Base-by-base conservation (phyloP, 2,797 vertebrate species). In the Acipenser oxyrinchus region DNA sequence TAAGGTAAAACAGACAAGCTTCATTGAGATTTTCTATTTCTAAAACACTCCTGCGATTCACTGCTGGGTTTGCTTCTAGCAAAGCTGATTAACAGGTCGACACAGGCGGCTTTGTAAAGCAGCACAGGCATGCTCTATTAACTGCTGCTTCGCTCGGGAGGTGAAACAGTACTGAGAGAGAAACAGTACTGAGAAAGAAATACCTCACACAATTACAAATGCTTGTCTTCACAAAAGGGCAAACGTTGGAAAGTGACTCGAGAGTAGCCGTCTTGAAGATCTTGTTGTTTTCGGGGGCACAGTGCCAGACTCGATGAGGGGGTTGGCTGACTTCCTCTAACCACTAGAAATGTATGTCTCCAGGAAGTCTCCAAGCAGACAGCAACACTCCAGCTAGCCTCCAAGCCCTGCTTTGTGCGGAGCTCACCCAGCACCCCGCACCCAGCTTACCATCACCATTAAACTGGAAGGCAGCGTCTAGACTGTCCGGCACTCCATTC, bases 401-500 rank as follows among this genome's bases (percentile, higher is more conserved):
- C 15, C 58, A 66, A 66, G 48, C 23, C 61, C 48, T 49, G 48
- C 6, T 58, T 49, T 59, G 51, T 48, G 58, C 49, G 13, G n/a
- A 7, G 57, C 53, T 23, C 48, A 7, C 50, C 49, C 55, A 6
- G 51, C 10, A 18, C 49, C 11, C 4, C 13, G n/a, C 88, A 18
- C 52, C 11, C 4, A 15, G n/a, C 88, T 93, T 89, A 99, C 97
- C 95, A 69, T 90, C 86, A 70, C 87, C 92, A 62, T 82, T 89
- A 49, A 96, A 83, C 74, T 92, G 93, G 81, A 97, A 78, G 15
- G 93, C 90, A 37, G 94, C 84, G 68, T 96, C 90, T 0, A 98
- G 79, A 76, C 82, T 88, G 69, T 99, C 96, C 1, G 94, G 95
- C 74, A 99, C 83, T 2, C 94, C 95, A 5, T 94, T 97, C 97